A percentile compares a stretch with the other conserved stretches of the same genome.
Conservation (phyloP, 2,113 vertebrate genomes). For the Corythornis cristatus region DNA sequence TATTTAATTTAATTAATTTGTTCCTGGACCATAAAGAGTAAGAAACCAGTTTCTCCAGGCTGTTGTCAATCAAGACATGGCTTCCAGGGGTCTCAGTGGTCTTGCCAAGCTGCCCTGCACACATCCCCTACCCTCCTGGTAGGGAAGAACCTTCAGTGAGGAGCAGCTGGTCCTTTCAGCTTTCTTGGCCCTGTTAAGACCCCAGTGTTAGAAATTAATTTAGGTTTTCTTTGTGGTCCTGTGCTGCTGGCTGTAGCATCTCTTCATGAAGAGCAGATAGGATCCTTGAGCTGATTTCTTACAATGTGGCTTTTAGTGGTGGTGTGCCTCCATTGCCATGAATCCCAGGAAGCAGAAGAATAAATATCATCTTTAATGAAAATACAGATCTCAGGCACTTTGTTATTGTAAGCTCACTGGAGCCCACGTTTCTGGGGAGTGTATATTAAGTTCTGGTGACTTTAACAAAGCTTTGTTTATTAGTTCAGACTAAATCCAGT, state of each 20-base stretch:
- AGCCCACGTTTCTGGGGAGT: constrained; percentile 1
- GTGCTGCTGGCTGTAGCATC: background rate
- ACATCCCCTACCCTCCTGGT: background rate
- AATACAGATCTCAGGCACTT: background rate
- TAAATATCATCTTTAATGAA: background rate
- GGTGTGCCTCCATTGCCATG: background rate
- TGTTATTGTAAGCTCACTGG: constrained; percentile 3
- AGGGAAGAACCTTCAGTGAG: background rate
- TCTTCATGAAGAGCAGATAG: background rate
- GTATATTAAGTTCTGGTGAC: constrained; percentile 16
- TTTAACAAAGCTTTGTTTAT: constrained; percentile 49
- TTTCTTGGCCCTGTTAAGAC: background rate
- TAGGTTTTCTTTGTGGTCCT: background rate
- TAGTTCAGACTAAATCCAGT: constrained; percentile 6
- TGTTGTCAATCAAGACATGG: background rate
- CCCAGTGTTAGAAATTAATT: background rate
- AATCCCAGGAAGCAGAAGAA: background rate
- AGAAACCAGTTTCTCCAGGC: background rate
- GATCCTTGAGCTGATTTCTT: background rate
- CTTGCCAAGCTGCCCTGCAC: background rate
- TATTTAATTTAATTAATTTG: background rate
- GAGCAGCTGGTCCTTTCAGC: background rate
- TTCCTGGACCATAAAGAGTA: background rate
- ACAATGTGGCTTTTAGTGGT: background rate
- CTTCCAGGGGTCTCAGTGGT: background rate